Evolutionary conservation across 2,888 invertebrate genomes (phyloP), one percentile per base, ranked within the genome.

Genomic region (Ctena decussata): DNA sequence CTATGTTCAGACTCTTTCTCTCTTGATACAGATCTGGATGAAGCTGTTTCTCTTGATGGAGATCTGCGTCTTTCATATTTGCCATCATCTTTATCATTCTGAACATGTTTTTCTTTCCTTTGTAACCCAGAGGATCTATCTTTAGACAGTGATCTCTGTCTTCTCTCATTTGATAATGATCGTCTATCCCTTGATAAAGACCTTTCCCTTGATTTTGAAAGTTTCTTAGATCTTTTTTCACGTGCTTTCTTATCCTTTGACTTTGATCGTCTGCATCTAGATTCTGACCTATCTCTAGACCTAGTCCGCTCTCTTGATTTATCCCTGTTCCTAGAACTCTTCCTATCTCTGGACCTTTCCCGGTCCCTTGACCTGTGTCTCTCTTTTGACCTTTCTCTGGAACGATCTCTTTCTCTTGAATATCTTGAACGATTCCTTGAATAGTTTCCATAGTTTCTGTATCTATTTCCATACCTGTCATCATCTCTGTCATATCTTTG

Each of bases 141-240:
- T 35, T 30, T 35, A 18, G 65, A 65, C 35, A 35, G 24, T 24
- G 57, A 27, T 24, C 37, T 65, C 2, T 74, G 74, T n/a, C 24
- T 74, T 24, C 69, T 57, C 24, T 74, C 79, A 35, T 41, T 37
- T 15, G 87, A 88, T 46, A 79, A 49, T 72, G 87, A 85, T 37
- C 57, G 78, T 32, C 78, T 60, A 80, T 80, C 24, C 46, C 83
- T 21, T 79, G 78, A 65, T 6, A 65, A 2, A 12, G 65, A 65
- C 18, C 65, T 65, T 32, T 65, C 65, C 5, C 18, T 65, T 32
- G 65, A 65, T 65, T 35, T 35, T 5, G 65, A 65, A 12, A n/a
- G 8, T 65, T 65, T 65, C 35, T 24, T 65, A 15, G 65, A 32
- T 15, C 65, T 35, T 24, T 35, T 65, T 18, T 65, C 65, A 35